Evolutionary conservation across 2,888 invertebrate species (phyloP).

Genomic region (Drosophila vallismaia): DNA sequence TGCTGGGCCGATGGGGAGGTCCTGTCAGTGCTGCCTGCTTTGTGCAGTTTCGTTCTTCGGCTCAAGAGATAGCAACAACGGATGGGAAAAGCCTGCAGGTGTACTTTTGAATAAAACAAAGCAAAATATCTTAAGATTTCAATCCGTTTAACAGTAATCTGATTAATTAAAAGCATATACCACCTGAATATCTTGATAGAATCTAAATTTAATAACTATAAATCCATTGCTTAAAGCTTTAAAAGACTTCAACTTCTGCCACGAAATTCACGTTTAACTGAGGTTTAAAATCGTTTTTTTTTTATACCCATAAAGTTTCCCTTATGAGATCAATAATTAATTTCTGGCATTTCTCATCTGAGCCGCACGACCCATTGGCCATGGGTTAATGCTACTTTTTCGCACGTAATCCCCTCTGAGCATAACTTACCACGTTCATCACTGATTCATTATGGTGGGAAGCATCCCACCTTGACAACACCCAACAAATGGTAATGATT

Average conservation of each 20-base stretch:
- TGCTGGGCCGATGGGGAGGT: neutral
- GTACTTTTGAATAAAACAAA: no score
- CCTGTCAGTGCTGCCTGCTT: slow-evolving; percentile 14
- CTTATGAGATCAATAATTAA: neutral
- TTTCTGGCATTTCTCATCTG: neutral
- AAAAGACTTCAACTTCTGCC: no score
- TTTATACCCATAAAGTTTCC: neutral
- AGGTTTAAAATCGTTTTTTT: no score
- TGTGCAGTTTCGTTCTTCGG: neutral
- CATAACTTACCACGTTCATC: slow-evolving; percentile 16
- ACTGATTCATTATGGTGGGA: slow-evolving; percentile 28
- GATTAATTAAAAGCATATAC: no score
- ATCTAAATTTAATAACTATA: no score
- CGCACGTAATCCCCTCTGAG: slow-evolving; percentile 1
- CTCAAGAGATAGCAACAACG: neutral
- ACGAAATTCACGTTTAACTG: no score
- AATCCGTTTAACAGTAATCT: no score
- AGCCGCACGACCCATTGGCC: neutral
- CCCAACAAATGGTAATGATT: slow-evolving; percentile 14
- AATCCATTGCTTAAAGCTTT: no score
- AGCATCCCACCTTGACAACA: slow-evolving; percentile 3
- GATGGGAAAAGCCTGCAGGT: neutral
- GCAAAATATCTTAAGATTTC: no score
- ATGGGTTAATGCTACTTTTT: slow-evolving; percentile 1
- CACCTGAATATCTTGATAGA: no score